These are phyloP conservation scores for Gortyna flavago DNA, from an alignment of 2,888 invertebrate species.

Conservation along the genomic window DNA sequence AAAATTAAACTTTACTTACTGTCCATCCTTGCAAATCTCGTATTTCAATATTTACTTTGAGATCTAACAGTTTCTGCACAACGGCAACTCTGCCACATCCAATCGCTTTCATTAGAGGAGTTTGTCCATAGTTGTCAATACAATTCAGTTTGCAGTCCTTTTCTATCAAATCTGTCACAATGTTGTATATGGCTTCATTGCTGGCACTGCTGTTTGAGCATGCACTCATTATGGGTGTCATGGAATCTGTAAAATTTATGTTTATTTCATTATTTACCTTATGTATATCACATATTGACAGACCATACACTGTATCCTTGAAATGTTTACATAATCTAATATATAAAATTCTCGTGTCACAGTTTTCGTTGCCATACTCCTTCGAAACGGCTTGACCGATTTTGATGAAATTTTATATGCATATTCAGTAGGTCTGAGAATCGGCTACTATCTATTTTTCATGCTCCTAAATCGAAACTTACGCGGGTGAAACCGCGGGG, in stretches of 20 bases:
- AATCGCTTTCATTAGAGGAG: constrained; percentile 91
- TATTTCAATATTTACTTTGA: constrained; percentile 89
- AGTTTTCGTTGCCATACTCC: no score
- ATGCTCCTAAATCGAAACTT: no score
- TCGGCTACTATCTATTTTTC: no score
- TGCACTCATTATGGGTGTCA: constrained; percentile 91
- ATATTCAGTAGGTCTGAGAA: no score
- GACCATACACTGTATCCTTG: no score
- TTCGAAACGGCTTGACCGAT: no score
- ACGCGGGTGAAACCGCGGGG: no score
- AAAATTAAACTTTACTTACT: constrained; percentile 78
- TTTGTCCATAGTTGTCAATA: constrained; percentile 90
- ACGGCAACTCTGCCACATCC: constrained; percentile 87
- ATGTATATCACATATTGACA: background rate
- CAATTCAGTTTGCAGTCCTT: constrained; percentile 89
- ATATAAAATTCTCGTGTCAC: no score
- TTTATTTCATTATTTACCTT: background rate
- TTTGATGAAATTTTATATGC: no score
- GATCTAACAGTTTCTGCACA: constrained; percentile 88
- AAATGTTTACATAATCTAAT: background rate
- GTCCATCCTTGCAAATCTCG: constrained; percentile 91
- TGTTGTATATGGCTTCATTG: constrained; percentile 82
- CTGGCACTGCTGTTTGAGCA: constrained; percentile 90
- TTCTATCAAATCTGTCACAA: constrained; percentile 87
- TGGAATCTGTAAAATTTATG: constrained; percentile 87